phyloP scores from a whole-genome alignment of 2,113 vertebrate species.

The Gambusia affinis region DNA sequence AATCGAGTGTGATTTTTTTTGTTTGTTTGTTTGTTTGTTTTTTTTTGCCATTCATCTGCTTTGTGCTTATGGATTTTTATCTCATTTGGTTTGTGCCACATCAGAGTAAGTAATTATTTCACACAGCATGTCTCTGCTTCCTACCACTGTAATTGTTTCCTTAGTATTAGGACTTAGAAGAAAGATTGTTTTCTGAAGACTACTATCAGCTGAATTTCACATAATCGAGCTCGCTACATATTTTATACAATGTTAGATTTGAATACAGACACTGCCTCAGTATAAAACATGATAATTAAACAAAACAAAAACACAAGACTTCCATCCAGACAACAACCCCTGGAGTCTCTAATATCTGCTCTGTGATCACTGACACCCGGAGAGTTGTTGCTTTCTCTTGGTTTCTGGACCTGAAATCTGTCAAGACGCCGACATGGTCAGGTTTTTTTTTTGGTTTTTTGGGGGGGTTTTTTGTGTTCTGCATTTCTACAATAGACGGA shows the following conservation, averaged over 20 bases:
- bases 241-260: not conserved
- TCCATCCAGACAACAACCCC: too few species aligned
- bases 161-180: not conserved
- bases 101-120: not conserved
- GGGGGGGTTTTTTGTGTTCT: not conserved
- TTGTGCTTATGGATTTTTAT: not conserved
- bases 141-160: not conserved
- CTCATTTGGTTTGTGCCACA: not conserved
- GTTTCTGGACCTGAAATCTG: constrained; percentile 73
- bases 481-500: not conserved
- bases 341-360: constrained; percentile 10
- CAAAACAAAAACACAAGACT: too few species aligned
- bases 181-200: not conserved
- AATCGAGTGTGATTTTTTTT: not conserved
- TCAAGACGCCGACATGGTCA: not conserved
- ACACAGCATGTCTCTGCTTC: not conserved
- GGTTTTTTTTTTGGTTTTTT: too few species aligned
- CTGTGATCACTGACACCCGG: constrained; percentile 83
- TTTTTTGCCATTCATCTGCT: not conserved
- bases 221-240: not conserved
- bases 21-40: too few species aligned
- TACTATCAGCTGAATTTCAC: not conserved
- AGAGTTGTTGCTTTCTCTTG: constrained; percentile 76
- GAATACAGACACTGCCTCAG: not conserved
- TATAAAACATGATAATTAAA: too few species aligned